Base-by-base conservation (phyloP, 2,888 invertebrate species). In the Habrosyne pyritoides region DNA sequence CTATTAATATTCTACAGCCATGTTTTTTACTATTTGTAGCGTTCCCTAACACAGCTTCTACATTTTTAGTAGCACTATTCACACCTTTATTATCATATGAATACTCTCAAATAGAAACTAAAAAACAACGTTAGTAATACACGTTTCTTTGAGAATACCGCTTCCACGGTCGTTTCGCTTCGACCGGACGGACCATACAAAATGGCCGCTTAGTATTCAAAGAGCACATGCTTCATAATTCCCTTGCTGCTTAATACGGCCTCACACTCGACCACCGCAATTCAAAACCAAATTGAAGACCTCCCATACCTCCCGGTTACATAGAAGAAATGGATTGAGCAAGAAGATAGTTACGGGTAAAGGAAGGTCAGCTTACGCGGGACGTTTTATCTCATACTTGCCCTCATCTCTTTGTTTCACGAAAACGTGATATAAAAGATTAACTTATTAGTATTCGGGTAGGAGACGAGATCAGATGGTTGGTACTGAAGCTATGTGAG, bases 341-440 rank as follows among this genome's bases (percentile, higher is more conserved):
- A 61, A 53, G 57, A 52, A 60, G 57, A 54, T 56, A 58, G 61
- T 58, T 66, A 64, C 60, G 63, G 65, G 65, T 69, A 68, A 69
- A 61, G 66, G 59, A 59, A 61, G 89, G 56, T 81, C 89, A 71
- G 63, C 67, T 65, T 77, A 69, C 52, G 59, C 61, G 84, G 84
- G 88, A 56, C 79, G 69, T 73, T 77, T 80, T 81, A 83, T 84
- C 84, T 84, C 77, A 80, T 86, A 84, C 86, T 85, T 84, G 86
- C 79, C 79, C 83, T 83, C 85, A 86, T 87, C 85, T 87, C 87
- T 90, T 91, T 91, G 91, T 91, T 91, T 90, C 85, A 88, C 83
- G 84, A 88, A 85, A 88, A 87, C 84, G 86, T 84, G 88, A 90
- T 91, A 87, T 89, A 90, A 91, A 90, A 91, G 91, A 90, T 91